Percentiles rank a stretch among this genome's conserved stretches.
These are phyloP conservation scores for Anastrepha obliqua DNA, from an alignment of 1,140 invertebrate species.

Conservation along the genomic window DNA sequence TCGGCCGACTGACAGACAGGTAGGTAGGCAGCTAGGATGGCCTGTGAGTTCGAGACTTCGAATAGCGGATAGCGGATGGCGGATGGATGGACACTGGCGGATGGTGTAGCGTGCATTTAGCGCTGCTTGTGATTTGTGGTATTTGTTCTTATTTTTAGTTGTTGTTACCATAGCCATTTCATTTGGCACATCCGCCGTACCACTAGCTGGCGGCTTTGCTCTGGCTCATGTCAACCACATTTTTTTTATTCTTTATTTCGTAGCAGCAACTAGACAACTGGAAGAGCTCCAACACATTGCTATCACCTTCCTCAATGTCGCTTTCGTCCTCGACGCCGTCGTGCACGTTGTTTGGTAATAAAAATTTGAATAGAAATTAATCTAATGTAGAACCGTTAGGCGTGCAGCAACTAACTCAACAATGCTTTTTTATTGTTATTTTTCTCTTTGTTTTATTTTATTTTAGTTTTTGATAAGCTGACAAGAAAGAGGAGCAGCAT, in stretches of 20 bases:
- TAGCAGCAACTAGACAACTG: neutral
- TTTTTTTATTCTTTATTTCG: neutral
- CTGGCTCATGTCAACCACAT: neutral
- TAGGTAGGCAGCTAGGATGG: neutral
- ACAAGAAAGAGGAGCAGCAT: conserved; percentile 26
- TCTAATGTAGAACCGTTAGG: conserved; percentile 73
- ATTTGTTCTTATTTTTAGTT: neutral
- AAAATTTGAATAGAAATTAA: conserved; percentile 75
- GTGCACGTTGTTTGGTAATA: conserved; percentile 63
- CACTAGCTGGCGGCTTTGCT: neutral
- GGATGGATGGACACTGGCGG: conserved; percentile 10
- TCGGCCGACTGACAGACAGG: neutral
- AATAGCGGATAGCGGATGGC: neutral
- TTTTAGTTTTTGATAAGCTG: conserved; percentile 3
- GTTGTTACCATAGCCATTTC: conserved; percentile 35
- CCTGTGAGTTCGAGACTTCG: neutral
- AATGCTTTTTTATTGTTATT: neutral
- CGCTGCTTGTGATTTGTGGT: conserved; percentile 43
- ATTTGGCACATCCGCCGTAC: conserved; percentile 19
- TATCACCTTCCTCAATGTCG: neutral
- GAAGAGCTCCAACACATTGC: neutral
- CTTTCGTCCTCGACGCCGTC: neutral
- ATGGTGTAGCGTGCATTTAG: conserved; percentile 59
- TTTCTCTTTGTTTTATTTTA: neutral
- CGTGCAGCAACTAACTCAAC: conserved; percentile 42